A percentile compares a stretch with the other conserved stretches of the same genome.
Evolutionary conservation across 2,797 vertebrate genomes (phyloP).

Genomic region (Xerus rutilus): DNA sequence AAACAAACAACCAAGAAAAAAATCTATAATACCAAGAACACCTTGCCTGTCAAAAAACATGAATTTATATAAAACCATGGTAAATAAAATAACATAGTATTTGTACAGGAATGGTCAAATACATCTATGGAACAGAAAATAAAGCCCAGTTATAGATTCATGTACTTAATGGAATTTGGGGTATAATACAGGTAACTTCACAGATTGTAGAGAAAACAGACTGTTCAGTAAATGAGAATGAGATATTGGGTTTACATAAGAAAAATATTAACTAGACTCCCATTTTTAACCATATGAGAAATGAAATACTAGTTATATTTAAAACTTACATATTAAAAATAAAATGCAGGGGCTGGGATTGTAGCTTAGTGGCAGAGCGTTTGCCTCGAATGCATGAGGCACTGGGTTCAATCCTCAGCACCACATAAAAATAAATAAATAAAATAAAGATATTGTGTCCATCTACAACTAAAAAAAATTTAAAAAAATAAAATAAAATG

Average conservation of each 20-base stretch:
- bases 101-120: background rate
- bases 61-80: constrained; percentile 25
- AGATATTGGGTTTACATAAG: background rate
- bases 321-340: background rate
- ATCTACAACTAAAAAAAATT: no score
- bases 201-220: background rate
- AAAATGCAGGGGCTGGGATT: background rate
- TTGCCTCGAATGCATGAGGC: no score
- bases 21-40: background rate
- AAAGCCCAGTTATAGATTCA: background rate
- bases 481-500: background rate
- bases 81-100: background rate
- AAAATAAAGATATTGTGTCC: no score
- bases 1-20: background rate
- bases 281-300: background rate
- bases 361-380: no score
- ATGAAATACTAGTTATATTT: background rate
- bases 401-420: no score
- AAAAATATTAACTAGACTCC: background rate
- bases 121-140: background rate
- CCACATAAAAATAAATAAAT: no score
- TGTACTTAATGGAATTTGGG: background rate
- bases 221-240: background rate
- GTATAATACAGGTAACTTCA: background rate
- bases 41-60: background rate